Evolutionary conservation across 2,797 vertebrate species (phyloP).

Genomic region (Tenualosa thibaudeaui): DNA sequence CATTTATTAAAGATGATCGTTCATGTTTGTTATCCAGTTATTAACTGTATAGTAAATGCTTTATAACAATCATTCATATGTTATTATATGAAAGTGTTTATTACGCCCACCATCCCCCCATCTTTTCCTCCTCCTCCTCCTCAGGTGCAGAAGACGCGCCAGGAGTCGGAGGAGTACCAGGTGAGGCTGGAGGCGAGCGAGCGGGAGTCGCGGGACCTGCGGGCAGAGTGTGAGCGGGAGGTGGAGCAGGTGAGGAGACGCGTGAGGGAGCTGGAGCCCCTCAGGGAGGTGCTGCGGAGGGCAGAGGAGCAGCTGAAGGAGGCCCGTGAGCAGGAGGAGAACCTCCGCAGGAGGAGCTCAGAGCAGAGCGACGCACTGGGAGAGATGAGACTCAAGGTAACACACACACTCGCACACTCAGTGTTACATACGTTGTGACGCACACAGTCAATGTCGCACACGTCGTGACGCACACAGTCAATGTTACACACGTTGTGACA

Average conservation of each 20-base stretch:
- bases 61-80: too few relatives aligned
- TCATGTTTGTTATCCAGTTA: too few relatives aligned
- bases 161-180: conserved; percentile 77
- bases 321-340: conserved; percentile 72
- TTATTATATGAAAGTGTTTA: too few relatives aligned
- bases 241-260: conserved; percentile 76
- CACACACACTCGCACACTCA: background rate
- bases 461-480: too few relatives aligned
- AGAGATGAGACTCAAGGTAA: conserved; percentile 84
- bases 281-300: conserved; percentile 79
- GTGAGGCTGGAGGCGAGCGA: conserved; percentile 76
- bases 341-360: conserved; percentile 76
- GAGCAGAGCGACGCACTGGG: conserved; percentile 77
- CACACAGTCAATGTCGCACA: too few relatives aligned
- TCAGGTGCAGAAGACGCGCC: conserved; percentile 79
- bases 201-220: conserved; percentile 71
- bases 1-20: too few relatives aligned
- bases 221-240: conserved; percentile 75
- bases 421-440: too few relatives aligned
- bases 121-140: background rate
- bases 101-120: too few relatives aligned
- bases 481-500: too few relatives aligned
- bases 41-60: too few relatives aligned
- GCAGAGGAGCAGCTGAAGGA: conserved; percentile 80
- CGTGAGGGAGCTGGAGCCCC: conserved; percentile 78